Conservation (phyloP, 1,140 invertebrate species). For the Penaeus indicus region DNA sequence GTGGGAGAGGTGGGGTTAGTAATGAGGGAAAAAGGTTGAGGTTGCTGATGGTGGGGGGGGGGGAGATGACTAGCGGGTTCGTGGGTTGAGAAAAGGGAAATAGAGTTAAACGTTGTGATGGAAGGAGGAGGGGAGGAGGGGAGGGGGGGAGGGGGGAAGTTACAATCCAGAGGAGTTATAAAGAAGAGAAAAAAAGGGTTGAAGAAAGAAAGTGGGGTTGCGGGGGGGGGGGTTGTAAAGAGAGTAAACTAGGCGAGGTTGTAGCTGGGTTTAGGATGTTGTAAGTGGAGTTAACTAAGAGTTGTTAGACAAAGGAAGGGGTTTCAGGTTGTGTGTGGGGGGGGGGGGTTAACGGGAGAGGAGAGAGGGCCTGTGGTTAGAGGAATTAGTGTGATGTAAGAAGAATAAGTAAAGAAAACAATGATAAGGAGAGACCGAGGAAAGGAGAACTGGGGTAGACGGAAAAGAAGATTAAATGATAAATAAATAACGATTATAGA, state of each 20-base stretch:
- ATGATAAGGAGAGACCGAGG: neutral
- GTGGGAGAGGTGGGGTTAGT: neutral
- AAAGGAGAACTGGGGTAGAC: neutral
- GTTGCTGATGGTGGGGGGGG: neutral
- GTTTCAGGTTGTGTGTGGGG: neutral
- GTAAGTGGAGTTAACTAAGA: neutral
- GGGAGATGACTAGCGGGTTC: neutral
- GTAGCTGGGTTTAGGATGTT: neutral
- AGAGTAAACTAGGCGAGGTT: neutral
- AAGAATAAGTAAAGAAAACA: neutral
- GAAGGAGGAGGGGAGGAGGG: neutral
- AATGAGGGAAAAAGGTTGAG: neutral
- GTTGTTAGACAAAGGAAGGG: neutral
- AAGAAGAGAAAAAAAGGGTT: too few species aligned
- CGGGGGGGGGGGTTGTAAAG: neutral
- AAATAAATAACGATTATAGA: neutral
- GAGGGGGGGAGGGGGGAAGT: neutral
- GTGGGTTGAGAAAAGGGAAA: neutral
- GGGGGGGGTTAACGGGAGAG: neutral
- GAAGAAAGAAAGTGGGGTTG: neutral
- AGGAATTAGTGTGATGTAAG: neutral
- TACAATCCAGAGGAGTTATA: neutral
- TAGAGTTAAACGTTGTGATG: neutral
- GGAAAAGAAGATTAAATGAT: neutral
- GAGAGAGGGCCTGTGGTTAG: neutral